A percentile compares a stretch with the other conserved stretches of the same genome.
Evolutionary conservation across 2,888 invertebrate genomes (phyloP).

Genomic region (Caenorhabditis sp.): DNA sequence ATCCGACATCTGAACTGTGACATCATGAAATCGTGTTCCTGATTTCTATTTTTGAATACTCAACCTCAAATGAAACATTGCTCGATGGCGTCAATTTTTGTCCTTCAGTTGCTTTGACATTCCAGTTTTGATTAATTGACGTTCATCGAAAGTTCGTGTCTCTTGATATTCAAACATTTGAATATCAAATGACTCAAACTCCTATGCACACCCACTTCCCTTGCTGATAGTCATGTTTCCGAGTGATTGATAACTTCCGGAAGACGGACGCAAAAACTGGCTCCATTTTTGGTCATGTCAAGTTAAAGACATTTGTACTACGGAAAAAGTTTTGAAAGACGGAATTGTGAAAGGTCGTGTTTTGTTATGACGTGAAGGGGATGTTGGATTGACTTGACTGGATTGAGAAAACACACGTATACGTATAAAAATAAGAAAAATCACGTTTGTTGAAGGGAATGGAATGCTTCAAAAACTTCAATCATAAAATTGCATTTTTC

Average conservation of each 20-base stretch:
- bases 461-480: too few relatives aligned
- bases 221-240: constrained; percentile 19
- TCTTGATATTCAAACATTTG: constrained; percentile 26
- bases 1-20: constrained; percentile 10
- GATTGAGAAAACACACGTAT: too few relatives aligned
- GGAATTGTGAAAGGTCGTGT: too few relatives aligned
- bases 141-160: constrained; percentile 48
- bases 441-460: too few relatives aligned
- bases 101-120: not conserved
- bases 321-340: too few relatives aligned
- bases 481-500: too few relatives aligned
- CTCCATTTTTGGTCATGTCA: not conserved
- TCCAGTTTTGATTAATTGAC: constrained; percentile 24
- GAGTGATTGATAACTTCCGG: constrained; percentile 37
- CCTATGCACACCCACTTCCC: constrained; percentile 32
- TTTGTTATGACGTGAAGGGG: too few relatives aligned
- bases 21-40: not conserved
- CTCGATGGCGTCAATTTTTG: not conserved
- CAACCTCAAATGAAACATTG: not conserved
- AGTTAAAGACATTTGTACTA: too few relatives aligned
- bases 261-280: not conserved
- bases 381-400: too few relatives aligned
- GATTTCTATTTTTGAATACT: not conserved
- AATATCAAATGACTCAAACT: not conserved
- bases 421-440: too few relatives aligned